phyloP scores from a whole-genome alignment of 2,888 invertebrate genomes.

The Anticlea derivata region DNA sequence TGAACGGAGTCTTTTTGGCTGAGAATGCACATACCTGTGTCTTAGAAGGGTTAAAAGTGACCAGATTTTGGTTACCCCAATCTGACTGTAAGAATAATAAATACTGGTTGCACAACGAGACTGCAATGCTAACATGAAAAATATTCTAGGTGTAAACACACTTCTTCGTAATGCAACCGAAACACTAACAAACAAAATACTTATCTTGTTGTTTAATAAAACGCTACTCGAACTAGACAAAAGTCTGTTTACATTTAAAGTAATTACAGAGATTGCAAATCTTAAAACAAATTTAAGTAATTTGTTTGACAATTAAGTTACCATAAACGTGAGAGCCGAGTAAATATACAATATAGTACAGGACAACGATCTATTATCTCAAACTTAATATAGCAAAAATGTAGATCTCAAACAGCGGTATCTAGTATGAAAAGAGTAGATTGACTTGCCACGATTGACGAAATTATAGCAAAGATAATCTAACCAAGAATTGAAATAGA shows the following conservation, averaged over 20 bases:
- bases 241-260: constrained; percentile 1
- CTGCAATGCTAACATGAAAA: background rate
- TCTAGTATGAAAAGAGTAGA: background rate
- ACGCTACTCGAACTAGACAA: background rate
- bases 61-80: too few relatives aligned
- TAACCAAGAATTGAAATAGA: background rate
- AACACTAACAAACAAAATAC: too few relatives aligned
- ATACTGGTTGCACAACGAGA: constrained; percentile 29
- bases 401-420: background rate
- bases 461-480: too few relatives aligned
- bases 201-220: too few relatives aligned
- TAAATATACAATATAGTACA: constrained; percentile 39
- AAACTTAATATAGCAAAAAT: background rate
- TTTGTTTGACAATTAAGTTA: constrained; percentile 42
- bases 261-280: background rate
- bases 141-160: too few relatives aligned
- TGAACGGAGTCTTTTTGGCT: too few relatives aligned
- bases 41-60: too few relatives aligned
- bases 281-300: background rate
- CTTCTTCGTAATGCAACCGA: too few relatives aligned
- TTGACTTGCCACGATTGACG: background rate
- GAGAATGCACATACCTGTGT: too few relatives aligned
- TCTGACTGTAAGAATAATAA: constrained; percentile 19
- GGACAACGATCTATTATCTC: constrained; percentile 40
- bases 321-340: constrained; percentile 52